Conservation (phyloP, 2,888 invertebrate genomes). For the Dynastes tityus region DNA sequence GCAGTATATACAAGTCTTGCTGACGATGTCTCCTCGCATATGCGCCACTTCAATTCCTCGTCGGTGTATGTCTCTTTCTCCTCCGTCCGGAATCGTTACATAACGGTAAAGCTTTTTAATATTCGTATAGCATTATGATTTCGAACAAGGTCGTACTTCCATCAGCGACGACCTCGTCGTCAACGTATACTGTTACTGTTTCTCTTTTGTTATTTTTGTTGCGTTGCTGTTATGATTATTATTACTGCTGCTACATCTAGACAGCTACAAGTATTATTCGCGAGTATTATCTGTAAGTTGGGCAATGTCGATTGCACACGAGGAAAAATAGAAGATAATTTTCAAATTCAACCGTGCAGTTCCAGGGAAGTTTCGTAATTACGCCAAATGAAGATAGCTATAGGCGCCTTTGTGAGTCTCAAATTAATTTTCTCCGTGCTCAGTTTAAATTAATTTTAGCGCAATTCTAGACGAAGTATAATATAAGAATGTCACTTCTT, state of each 20-base stretch:
- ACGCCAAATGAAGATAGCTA: slow-evolving; percentile 15
- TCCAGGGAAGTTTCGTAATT: slow-evolving; percentile 16
- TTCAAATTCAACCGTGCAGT: neutral
- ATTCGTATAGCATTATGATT: slow-evolving; percentile 50
- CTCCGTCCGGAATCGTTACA: slow-evolving; percentile 45
- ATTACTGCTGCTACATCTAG: too few relatives aligned
- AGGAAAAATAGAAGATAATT: slow-evolving; percentile 12
- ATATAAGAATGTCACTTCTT: neutral
- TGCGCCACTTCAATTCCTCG: neutral
- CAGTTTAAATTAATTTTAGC: slow-evolving; percentile 19
- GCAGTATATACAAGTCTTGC: neutral
- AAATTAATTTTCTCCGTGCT: neutral
- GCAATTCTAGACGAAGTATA: neutral
- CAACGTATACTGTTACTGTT: slow-evolving; percentile 2
- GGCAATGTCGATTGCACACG: slow-evolving; percentile 17
- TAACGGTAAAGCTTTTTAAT: slow-evolving; percentile 51
- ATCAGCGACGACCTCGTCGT: slow-evolving; percentile 24
- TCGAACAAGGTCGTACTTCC: slow-evolving; percentile 49
- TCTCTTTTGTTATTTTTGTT: slow-evolving; percentile 12
- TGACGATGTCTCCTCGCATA: neutral
- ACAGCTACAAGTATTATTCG: neutral
- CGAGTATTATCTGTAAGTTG: slow-evolving; percentile 11
- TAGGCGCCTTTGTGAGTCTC: slow-evolving; percentile 6
- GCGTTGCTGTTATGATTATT: too few relatives aligned
- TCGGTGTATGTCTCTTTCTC: neutral